These are phyloP conservation scores for Xanthia icteritia DNA, from an alignment of 2,888 invertebrate genomes.

Conservation along the genomic window DNA sequence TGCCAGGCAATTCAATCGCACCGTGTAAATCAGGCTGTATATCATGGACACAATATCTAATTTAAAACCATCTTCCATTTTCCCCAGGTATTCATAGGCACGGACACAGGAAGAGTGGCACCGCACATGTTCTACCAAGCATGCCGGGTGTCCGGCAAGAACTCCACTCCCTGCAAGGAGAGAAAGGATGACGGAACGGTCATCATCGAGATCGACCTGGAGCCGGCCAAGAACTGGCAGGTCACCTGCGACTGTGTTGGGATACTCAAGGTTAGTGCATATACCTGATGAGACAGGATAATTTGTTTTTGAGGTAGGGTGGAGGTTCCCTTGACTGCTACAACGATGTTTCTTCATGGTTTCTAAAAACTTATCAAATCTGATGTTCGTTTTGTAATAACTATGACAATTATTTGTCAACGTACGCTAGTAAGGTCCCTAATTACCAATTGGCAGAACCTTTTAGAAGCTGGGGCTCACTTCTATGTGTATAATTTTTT, in stretches of 20 bases:
- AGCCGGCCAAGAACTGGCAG: constrained; percentile 97
- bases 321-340: not conserved
- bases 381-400: not conserved
- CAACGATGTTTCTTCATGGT: not conserved
- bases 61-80: not conserved
- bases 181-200: constrained; percentile 98
- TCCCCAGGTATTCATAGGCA: constrained; percentile 95
- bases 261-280: constrained; percentile 92
- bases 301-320: not conserved
- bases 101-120: constrained; percentile 96
- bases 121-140: constrained; percentile 99
- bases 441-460: not conserved
- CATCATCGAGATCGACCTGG: constrained; percentile 97
- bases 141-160: constrained; percentile 98
- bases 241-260: constrained; percentile 99
- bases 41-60: not conserved
- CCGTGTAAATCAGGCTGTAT: not conserved
- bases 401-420: not conserved
- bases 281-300: not conserved
- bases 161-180: constrained; percentile 97
- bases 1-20: not conserved
- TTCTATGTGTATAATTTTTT: not conserved
- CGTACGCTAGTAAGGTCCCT: not conserved
- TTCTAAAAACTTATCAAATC: not conserved
- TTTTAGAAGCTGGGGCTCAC: not conserved